Evolutionary conservation across 2,888 invertebrate genomes (phyloP).

Genomic region (Cheilosia soror): DNA sequence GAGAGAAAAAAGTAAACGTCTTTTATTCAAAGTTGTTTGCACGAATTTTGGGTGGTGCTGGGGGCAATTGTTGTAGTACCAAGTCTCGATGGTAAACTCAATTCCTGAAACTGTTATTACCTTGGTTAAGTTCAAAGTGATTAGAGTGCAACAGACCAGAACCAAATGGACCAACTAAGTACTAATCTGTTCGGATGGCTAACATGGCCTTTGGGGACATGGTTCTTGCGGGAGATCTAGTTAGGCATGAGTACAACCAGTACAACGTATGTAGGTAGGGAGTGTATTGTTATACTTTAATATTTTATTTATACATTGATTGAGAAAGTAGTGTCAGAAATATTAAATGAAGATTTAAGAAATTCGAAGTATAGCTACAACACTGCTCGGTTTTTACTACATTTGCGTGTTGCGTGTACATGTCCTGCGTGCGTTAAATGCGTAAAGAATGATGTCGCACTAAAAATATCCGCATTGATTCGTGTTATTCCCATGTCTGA

Average conservation of each 20-base stretch:
- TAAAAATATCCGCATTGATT: conserved; percentile 39
- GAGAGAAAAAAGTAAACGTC: conserved; percentile 72
- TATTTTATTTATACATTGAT: too few relatives aligned
- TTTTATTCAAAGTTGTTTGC: conserved; percentile 4
- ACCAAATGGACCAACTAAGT: too few relatives aligned
- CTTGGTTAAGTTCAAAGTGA: too few relatives aligned
- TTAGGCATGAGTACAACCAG: too few relatives aligned
- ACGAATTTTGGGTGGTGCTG: neutral
- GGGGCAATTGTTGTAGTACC: neutral
- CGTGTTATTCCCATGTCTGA: conserved; percentile 1
- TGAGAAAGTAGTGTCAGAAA: too few relatives aligned
- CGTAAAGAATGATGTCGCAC: neutral
- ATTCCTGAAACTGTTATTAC: too few relatives aligned
- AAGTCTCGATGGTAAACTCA: neutral
- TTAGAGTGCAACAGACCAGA: too few relatives aligned
- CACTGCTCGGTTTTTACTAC: neutral
- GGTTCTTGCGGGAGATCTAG: too few relatives aligned
- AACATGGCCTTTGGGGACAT: too few relatives aligned
- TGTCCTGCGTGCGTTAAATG: conserved; percentile 27
- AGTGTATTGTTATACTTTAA: too few relatives aligned
- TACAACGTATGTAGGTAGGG: too few relatives aligned
- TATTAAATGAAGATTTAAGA: neutral
- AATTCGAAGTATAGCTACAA: neutral
- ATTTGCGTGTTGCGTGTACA: neutral
- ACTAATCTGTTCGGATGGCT: too few relatives aligned